Base-by-base conservation (phyloP, 2,113 vertebrate species). In the Zingel zingel region DNA sequence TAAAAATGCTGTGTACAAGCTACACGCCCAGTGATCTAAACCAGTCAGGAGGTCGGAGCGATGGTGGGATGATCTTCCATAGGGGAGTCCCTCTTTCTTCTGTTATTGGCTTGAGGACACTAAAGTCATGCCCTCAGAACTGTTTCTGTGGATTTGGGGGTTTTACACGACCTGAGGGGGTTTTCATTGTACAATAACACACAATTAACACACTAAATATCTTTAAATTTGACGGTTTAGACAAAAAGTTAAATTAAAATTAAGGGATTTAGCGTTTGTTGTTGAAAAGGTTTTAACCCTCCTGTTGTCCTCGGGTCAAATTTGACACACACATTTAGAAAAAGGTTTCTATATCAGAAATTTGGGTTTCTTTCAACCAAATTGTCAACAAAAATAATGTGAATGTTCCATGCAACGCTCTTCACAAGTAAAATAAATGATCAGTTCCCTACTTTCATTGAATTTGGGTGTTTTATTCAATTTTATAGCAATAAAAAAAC, bases 1-100 rank as follows among this genome's bases (percentile, higher is more conserved):
- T 61, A 86, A 88, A 90, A 88, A 91, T 89, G 79, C 47, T 91
- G 86, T 66, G 91, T 86, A 91, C 87, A 90, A 88, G 85, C 72
- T 50, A 15, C 51, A 30, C 72, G 62, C 23, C 33, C 14, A 7
- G 72, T 77, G 62, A 86, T 78, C 45, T 65, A 77, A 88, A 56
- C 7, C 62, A 77, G 61, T 39, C 66, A 61, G 58, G 48, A 76
- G 64, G 73, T 83, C 63, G 67, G 68, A 74, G 70, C 1, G 51
- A 81, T 19, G 84, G 67, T 27, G 33, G 47, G 13, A 64, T 43
- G 83, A 85, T 62, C 69, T 79, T 88, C 78, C 56, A 62, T n/a
- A 48, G 33, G 0, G 6, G 58, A 57, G 36, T 74, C 23, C 1
- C 2, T 18, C 2, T 30, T 43, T 14, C 25, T 72, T 50, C 36